Conservation (phyloP, 1,140 invertebrate genomes). For the Trichonephila clavata region DNA sequence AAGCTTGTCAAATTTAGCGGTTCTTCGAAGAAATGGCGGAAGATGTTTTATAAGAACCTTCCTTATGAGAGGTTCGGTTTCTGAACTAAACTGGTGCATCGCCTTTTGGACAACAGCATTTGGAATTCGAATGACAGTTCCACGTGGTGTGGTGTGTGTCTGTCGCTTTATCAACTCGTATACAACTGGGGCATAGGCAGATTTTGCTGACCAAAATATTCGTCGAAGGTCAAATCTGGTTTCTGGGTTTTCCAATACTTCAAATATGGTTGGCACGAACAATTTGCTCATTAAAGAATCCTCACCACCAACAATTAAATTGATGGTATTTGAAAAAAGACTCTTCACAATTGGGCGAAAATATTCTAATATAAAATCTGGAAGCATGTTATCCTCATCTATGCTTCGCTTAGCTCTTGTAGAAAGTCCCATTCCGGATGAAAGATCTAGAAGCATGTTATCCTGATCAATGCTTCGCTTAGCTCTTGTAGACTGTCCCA, state of each 20-base stretch:
- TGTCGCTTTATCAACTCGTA: neutral
- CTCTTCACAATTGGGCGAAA: neutral
- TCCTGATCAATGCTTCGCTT: no score
- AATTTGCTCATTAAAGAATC: neutral
- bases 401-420: neutral
- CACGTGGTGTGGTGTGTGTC: no score
- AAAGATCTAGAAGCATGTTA: neutral
- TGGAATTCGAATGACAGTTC: neutral
- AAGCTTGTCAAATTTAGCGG: neutral
- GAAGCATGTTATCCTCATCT: no score
- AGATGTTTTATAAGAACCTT: neutral
- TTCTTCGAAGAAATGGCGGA: neutral
- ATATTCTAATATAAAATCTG: neutral
- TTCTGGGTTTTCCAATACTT: neutral
- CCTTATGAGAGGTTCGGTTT: neutral
- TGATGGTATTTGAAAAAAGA: neutral
- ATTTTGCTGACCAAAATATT: neutral
- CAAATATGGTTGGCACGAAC: neutral
- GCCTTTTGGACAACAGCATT: neutral
- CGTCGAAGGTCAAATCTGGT: conserved; percentile 4
- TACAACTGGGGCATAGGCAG: neutral
- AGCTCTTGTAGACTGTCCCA: neutral
- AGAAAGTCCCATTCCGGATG: neutral
- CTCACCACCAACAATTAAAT: neutral
- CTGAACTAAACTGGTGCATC: neutral